Base-by-base conservation (phyloP, 1,140 invertebrate genomes). In the Apis dorsata region DNA sequence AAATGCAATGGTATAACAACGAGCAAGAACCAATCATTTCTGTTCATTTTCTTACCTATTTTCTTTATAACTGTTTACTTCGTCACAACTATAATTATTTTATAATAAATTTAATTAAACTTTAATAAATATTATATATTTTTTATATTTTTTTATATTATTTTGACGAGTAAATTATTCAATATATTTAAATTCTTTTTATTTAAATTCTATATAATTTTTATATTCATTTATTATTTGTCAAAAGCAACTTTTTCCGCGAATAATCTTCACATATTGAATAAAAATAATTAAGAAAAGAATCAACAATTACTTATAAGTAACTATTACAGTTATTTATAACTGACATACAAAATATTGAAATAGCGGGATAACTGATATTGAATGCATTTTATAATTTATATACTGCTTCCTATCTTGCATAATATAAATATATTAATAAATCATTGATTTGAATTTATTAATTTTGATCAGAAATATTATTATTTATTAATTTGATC, bases 1-100 rank as follows among this genome's bases (percentile, higher is more conserved):
- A 82, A 82, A 82, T 70, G 65, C 74, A 78, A 53, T 63, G 53
- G 71, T 73, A 81, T 51, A 66, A 62, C 24, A 75, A 19, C n/a
- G 71, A 74, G 51, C 79, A 51, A 24, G 60, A 81, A 81, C 79
- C 79, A 12, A 49, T 79, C 53, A 34, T 70, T 79, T 71, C 57
- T 53, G 44, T 79, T 68, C 62, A 24, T 17, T 19, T 57, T 28
- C 62, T 15, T 53, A 12, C 28, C 24, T 57, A 49, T 66, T 74
- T 74, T 60, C 2, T 34, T 28, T 34, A 11, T 66, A 53, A 66
- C 62, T 19, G 24, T 59, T 62, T 62, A n/a, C 13, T 1, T 10
- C 24, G 69, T 17, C 17, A 19, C 21, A 12, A 34, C 24, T 44
- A n/a, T 57, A 34, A 24, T 73, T 44, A 59, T n/a, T 2, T 12